Base-by-base conservation (phyloP, 2,113 vertebrate genomes). In the Ahaetulla prasina region DNA sequence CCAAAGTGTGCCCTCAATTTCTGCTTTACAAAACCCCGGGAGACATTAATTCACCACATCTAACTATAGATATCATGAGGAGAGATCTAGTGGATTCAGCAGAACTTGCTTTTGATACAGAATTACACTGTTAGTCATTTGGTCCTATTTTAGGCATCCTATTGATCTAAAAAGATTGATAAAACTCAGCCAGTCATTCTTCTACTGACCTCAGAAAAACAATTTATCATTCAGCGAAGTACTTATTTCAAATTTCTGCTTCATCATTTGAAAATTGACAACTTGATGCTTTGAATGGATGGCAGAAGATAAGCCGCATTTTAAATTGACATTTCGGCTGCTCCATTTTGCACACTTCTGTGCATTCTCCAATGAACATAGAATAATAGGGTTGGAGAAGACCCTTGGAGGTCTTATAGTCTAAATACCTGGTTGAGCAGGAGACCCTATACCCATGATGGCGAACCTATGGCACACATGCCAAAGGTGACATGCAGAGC, bases 31-130 rank as follows among this genome's bases (percentile, higher is more conserved):
- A 8, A 80, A 43, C 20, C 30, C 7, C 0, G 0, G 91, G 89
- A 39, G 18, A 22, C 95, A 95, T 93, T 94, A 92, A 91, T 95
- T 94, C 27, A 94, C 95, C 94, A 95, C 93, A 47, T 89, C 88
- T 47, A 89, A 35, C 9, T 23, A 23, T 6, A 54, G n/a, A 39
- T 53, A 39, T 88, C 47, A 43, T 39, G 14, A 10, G 50, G 30
- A 22, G 8, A 88, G 52, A 88, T 54, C 50, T 88, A 88, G 7
- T 88, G 16, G 20, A 22, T 53, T 53, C 20, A 35, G 8, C 52
- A 35, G 49, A n/a, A 88, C n/a, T 16, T 53, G 8, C 50, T 25
- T 84, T 39, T 47, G 27, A 47, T 45, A 89, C 25, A 89, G 11
- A 23, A 57, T 55, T 27, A 43, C 22, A 54, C 23, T 89, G 25